phyloP scores from a whole-genome alignment of 2,113 vertebrate genomes.

The Octodon degus region DNA sequence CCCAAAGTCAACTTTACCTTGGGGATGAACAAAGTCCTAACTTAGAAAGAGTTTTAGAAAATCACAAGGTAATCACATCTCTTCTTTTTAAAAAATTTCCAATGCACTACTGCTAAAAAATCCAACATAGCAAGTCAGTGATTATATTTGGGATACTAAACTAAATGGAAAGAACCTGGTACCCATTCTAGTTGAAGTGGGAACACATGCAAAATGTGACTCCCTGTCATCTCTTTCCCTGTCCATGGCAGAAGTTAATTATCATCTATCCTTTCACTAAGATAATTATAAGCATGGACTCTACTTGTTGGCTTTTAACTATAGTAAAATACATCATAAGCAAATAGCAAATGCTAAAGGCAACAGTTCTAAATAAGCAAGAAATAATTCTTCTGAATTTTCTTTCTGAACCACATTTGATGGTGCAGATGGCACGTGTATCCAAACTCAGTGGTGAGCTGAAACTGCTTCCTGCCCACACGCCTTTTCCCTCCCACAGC shows the following conservation, averaged over 20 bases:
- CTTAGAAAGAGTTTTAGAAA: neutral
- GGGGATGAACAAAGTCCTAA: neutral
- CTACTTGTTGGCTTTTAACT: conserved; percentile 28
- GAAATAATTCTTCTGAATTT: neutral
- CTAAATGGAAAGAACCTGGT: neutral
- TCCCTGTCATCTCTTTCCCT: neutral
- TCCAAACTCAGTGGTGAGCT: neutral
- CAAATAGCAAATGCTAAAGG: neutral
- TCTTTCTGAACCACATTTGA: neutral
- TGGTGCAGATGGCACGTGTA: neutral
- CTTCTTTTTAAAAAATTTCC: conserved; percentile 23
- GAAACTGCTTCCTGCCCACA: neutral
- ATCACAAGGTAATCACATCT: neutral
- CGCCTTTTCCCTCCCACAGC: neutral
- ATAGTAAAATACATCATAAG: neutral
- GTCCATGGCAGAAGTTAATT: neutral
- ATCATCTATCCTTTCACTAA: neutral
- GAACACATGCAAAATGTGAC: neutral
- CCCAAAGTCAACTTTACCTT: neutral
- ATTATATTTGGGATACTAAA: conserved; percentile 5
- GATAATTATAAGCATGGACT: neutral
- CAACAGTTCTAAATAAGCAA: conserved; percentile 1
- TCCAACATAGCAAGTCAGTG: neutral
- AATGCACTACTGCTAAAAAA: neutral
- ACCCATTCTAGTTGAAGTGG: neutral